Evolutionary conservation across 53 echinoderm and acorn worm genomes (phyloP).

Genomic region (Crossaster papposus): DNA sequence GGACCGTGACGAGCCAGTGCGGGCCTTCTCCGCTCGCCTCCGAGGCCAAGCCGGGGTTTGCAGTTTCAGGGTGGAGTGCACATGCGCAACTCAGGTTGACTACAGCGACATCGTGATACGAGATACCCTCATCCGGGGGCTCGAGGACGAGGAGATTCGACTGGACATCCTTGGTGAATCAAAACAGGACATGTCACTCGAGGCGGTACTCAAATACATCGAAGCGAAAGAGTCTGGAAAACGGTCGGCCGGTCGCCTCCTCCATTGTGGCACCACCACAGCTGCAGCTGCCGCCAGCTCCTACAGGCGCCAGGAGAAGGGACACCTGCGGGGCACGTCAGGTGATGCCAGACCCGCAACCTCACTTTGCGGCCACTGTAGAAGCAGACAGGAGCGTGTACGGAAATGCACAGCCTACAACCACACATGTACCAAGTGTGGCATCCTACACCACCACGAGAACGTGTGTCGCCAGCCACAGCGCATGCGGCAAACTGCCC

Average conservation of each 20-base stretch:
- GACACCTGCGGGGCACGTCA: not conserved
- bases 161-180: constrained; percentile 53
- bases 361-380: constrained; percentile 42
- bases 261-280: not conserved
- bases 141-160: constrained; percentile 66
- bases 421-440: constrained; percentile 50
- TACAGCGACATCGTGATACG: constrained; percentile 25
- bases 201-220: constrained; percentile 26
- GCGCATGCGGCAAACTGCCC: not conserved
- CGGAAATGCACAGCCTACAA: constrained; percentile 55
- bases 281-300: constrained; percentile 53
- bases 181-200: constrained; percentile 57
- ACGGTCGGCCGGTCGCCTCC: constrained; percentile 34
- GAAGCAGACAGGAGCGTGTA: not conserved
- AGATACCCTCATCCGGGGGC: constrained; percentile 44
- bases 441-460: constrained; percentile 37
- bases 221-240: constrained; percentile 56
- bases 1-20: constrained; percentile 35
- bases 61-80: constrained; percentile 18
- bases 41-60: constrained; percentile 37
- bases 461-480: constrained; percentile 17
- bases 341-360: not conserved
- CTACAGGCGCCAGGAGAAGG: constrained; percentile 47
- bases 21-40: constrained; percentile 46
- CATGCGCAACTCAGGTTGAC: constrained; percentile 21